These are phyloP conservation scores for Drosophila parthenogenetica DNA, from an alignment of 2,888 invertebrate species.

Conservation along the genomic window DNA sequence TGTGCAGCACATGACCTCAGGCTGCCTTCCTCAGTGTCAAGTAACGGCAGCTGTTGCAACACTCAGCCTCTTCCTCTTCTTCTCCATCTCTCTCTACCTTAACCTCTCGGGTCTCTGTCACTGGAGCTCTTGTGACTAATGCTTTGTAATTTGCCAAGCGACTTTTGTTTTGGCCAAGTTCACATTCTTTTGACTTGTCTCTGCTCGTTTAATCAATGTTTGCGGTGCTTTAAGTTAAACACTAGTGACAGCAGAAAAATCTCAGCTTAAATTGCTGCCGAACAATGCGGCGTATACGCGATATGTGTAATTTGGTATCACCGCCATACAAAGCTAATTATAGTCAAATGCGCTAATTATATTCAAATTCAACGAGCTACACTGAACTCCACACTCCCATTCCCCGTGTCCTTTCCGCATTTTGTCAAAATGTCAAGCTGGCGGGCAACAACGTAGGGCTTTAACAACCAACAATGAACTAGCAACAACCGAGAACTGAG, in stretches of 20 bases:
- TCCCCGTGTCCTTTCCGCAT: conserved; percentile 39
- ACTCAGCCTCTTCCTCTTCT: conserved; percentile 4
- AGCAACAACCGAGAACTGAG: conserved; percentile 7
- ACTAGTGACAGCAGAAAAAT: no score
- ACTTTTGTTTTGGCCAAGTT: conserved; percentile 10
- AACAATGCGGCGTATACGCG: conserved; percentile 46
- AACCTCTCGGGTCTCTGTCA: conserved; percentile 21
- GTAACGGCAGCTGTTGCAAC: conserved; percentile 60
- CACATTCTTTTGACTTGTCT: conserved; percentile 6
- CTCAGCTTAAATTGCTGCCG: neutral
- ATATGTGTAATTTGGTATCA: conserved; percentile 62
- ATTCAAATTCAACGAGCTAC: conserved; percentile 65
- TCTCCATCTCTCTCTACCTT: conserved; percentile 3
- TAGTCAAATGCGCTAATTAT: conserved; percentile 66
- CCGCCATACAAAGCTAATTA: conserved; percentile 49
- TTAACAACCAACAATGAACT: conserved; percentile 28
- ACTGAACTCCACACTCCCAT: neutral
- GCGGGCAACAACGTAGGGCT: conserved; percentile 52
- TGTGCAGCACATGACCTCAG: conserved; percentile 31
- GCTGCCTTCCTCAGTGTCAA: conserved; percentile 46
- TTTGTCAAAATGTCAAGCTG: conserved; percentile 71
- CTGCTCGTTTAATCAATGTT: neutral
- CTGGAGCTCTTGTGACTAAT: conserved; percentile 14
- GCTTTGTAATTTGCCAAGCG: conserved; percentile 32
- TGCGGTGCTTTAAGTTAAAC: neutral